Conservation (phyloP, 1,140 invertebrate genomes). For the Globodera rostochiensis region DNA sequence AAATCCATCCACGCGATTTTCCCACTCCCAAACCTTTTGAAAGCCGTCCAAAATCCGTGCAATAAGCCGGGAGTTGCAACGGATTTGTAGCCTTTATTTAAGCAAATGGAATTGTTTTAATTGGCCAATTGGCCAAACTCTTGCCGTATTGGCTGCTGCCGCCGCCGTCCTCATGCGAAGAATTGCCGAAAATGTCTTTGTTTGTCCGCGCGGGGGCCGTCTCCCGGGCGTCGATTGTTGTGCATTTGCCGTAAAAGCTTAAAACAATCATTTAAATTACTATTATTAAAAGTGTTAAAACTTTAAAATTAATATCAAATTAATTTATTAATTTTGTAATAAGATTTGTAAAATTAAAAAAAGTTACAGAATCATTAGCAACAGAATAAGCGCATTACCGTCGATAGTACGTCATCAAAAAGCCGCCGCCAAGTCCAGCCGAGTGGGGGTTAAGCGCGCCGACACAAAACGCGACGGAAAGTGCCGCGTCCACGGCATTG, state of each 20-base stretch:
- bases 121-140: neutral
- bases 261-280: neutral
- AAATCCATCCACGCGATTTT: constrained; percentile 79
- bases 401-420: constrained; percentile 79
- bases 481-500: constrained; percentile 82
- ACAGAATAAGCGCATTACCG: constrained; percentile 52
- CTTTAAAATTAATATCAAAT: constrained; percentile 39
- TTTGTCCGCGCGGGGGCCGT: constrained; percentile 74
- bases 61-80: constrained; percentile 78
- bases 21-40: constrained; percentile 76
- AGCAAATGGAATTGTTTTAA: neutral
- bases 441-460: constrained; percentile 81
- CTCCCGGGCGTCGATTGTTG: constrained; percentile 77
- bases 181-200: constrained; percentile 72
- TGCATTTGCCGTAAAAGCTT: constrained; percentile 54
- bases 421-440: constrained; percentile 84
- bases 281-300: too few relatives aligned
- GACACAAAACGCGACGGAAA: constrained; percentile 81
- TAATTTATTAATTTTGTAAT: neutral
- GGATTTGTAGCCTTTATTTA: constrained; percentile 47
- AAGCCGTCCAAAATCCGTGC: constrained; percentile 81
- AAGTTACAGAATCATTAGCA: neutral
- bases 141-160: too few relatives aligned
- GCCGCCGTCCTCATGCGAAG: neutral
- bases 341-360: too few relatives aligned